Conservation (phyloP, 2,797 vertebrate species). For the Urophycis tenuis region DNA sequence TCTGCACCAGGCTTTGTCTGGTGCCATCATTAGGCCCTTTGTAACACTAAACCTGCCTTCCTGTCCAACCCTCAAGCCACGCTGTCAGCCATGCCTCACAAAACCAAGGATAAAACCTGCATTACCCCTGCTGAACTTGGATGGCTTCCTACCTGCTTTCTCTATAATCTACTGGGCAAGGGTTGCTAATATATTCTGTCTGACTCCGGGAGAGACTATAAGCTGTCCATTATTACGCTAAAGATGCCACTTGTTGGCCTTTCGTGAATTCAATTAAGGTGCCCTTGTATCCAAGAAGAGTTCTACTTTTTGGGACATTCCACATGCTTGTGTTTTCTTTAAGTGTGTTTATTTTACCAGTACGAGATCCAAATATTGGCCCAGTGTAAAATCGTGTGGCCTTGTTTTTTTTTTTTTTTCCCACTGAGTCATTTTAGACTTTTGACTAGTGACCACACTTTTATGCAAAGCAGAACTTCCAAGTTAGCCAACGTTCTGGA, state of each 20-base stretch:
- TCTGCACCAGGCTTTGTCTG: constrained; percentile 50
- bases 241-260: no score
- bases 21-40: constrained; percentile 38
- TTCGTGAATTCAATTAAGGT: not conserved
- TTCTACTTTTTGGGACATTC: not conserved
- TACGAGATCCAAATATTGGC: not conserved
- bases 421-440: constrained; percentile 40
- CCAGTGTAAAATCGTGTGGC: constrained; percentile 23
- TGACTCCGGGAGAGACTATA: not conserved
- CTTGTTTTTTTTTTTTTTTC: constrained; percentile 9
- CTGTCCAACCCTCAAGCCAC: constrained; percentile 8
- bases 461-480: constrained; percentile 38
- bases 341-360: not conserved
- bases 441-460: constrained; percentile 48
- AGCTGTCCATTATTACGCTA: not conserved
- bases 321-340: not conserved
- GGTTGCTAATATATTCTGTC: not conserved
- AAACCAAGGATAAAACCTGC: not conserved
- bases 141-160: not conserved
- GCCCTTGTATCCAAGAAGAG: not conserved
- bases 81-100: not conserved
- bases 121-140: not conserved
- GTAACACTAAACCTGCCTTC: constrained; percentile 34
- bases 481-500: constrained; percentile 9
- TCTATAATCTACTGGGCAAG: not conserved